Evolutionary conservation across 2,888 invertebrate species (phyloP), one percentile per base, ranked within the genome.

Genomic region (Drosophila antonietae): DNA sequence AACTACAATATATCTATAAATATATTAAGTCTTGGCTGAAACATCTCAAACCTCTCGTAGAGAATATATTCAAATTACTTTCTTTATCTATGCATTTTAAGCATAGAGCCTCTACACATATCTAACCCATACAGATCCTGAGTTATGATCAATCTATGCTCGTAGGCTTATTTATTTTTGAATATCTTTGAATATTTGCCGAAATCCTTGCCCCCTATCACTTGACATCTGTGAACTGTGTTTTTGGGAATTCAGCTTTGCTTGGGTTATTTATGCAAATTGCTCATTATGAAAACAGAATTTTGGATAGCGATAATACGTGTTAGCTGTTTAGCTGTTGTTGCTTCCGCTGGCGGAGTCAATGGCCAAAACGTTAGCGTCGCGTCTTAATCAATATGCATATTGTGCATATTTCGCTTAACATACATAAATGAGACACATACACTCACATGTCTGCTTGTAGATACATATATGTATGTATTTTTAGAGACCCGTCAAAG

Each of bases 221-320:
- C 60, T 57, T 61, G 68, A 68, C 56, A 44, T 61, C 46, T 39
- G 9, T 68, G 44, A 73, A 66, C 73, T 53, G 52, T 18, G 33
- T 31, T n/a, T 1, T n/a, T 0, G 33, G 33, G 33, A 46, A 55
- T 51, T 52, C 49, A n/a, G 12, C 28, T 23, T 23, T 44, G 51
- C 37, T 49, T 49, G 60, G 20, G 41, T 23, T 59, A 72, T 72
- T 76, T 71, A 78, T 78, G 75, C 60, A 65, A 78, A 78, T 75
- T 14, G 39, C 41, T 76, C 59, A 66, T 76, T 63, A 75, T 60
- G 44, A 52, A 73, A 67, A 44, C 49, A 58, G 53, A 20, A 39
- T 37, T 28, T 20, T 0, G 52, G 35, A 35, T 35, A 31, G 57
- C 23, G 64, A 43, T 57, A 14, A 57, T 55, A 47, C 31, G 62